A percentile compares a stretch with the other conserved stretches of the same genome.
Conservation (phyloP, 2,113 vertebrate species). For the Polypterus senegalus region DNA sequence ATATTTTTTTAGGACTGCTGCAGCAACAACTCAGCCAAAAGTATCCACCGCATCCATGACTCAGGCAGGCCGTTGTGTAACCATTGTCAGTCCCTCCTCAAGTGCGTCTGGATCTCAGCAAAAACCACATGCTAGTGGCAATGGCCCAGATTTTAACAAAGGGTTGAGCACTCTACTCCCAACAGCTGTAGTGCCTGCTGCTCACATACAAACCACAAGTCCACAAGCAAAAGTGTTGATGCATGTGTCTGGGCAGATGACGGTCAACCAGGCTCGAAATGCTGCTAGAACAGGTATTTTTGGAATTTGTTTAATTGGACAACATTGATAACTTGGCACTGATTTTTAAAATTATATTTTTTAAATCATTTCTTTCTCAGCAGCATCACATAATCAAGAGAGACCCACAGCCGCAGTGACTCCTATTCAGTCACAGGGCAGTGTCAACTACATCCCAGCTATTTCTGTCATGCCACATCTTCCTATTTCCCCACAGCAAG, state of each 20-base stretch:
- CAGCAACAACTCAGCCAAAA: constrained; percentile 75
- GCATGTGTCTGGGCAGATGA: constrained; percentile 87
- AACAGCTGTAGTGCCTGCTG: constrained; percentile 57
- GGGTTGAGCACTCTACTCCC: constrained; percentile 45
- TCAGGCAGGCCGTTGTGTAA: constrained; percentile 64
- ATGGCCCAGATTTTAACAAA: constrained; percentile 54
- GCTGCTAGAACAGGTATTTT: constrained; percentile 76
- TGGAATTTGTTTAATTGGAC: too few relatives aligned
- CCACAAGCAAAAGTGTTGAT: constrained; percentile 79
- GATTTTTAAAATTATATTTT: too few relatives aligned
- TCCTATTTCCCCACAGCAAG: constrained; percentile 34
- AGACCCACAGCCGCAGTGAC: constrained; percentile 77
- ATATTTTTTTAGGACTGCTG: constrained; percentile 48
- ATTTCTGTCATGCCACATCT: constrained; percentile 53
- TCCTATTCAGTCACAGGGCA: constrained; percentile 70
- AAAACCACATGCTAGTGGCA: constrained; percentile 62
- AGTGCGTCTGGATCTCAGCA: constrained; percentile 39
- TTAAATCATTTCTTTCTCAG: constrained; percentile 37
- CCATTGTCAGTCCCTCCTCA: constrained; percentile 63
- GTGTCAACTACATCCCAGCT: constrained; percentile 53
- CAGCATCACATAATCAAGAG: constrained; percentile 75
- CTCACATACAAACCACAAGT: constrained; percentile 68
- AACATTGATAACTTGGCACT: too few relatives aligned
- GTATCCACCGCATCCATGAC: constrained; percentile 59
- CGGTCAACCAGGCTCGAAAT: constrained; percentile 87